These are phyloP conservation scores for Blera fallax DNA, from an alignment of 2,888 invertebrate species.

Conservation along the genomic window DNA sequence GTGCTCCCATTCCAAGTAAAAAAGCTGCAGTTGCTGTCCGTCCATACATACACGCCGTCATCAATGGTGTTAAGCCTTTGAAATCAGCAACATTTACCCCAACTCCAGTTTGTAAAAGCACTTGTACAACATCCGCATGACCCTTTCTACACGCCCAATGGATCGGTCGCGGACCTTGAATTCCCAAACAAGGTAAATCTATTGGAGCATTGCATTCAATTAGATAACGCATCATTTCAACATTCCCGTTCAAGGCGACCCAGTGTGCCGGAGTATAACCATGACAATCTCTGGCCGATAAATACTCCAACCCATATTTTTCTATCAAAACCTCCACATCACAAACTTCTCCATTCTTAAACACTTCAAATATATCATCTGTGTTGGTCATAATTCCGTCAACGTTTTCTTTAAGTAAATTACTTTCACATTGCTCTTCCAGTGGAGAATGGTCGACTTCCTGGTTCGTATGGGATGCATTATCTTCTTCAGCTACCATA, in stretches of 20 bases:
- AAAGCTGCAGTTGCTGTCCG: slow-evolving; percentile 95
- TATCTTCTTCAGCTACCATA: slow-evolving; percentile 88
- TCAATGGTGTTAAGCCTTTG: slow-evolving; percentile 92
- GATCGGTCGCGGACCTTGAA: slow-evolving; percentile 92
- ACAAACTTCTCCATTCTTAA: slow-evolving; percentile 91
- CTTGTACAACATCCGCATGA: slow-evolving; percentile 93
- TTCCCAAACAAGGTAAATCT: slow-evolving; percentile 91
- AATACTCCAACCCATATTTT: slow-evolving; percentile 88
- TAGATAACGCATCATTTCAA: slow-evolving; percentile 93
- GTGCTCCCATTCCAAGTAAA: slow-evolving; percentile 93
- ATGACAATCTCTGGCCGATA: slow-evolving; percentile 93
- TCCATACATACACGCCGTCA: slow-evolving; percentile 97
- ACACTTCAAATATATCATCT: slow-evolving; percentile 92
- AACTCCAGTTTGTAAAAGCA: slow-evolving; percentile 89
- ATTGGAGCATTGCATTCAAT: slow-evolving; percentile 92
- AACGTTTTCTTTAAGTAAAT: slow-evolving; percentile 79
- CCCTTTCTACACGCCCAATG: slow-evolving; percentile 98
- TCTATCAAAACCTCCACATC: slow-evolving; percentile 93
- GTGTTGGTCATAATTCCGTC: slow-evolving; percentile 78
- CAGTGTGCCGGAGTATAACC: slow-evolving; percentile 97
- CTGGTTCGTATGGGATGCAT: slow-evolving; percentile 82
- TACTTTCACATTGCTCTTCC: slow-evolving; percentile 82
- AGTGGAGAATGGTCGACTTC: slow-evolving; percentile 79
- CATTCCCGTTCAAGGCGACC: slow-evolving; percentile 92
- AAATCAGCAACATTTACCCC: slow-evolving; percentile 95